Conservation (phyloP, 1,140 invertebrate species). For the Triops cancriformis region DNA sequence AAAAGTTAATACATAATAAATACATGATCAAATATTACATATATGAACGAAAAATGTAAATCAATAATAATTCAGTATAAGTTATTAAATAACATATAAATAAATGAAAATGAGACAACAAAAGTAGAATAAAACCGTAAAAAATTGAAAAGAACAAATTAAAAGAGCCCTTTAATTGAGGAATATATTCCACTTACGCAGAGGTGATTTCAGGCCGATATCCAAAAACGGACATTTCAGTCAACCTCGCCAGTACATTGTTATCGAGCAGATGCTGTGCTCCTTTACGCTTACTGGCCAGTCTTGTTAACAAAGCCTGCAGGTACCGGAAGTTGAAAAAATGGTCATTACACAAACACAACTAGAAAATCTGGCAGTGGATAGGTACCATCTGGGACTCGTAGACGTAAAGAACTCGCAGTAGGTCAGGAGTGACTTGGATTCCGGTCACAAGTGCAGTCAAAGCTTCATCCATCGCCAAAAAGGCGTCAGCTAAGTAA, state of each 20-base stretch:
- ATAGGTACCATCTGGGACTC: slow-evolving; percentile 65
- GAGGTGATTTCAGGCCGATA: slow-evolving; percentile 60
- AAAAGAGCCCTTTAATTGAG: slow-evolving; percentile 34
- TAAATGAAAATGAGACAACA: slow-evolving; percentile 15
- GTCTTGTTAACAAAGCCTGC: slow-evolving; percentile 58
- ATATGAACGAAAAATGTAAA: no score
- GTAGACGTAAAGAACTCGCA: slow-evolving; percentile 73
- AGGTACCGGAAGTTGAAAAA: slow-evolving; percentile 26
- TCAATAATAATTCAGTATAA: no score
- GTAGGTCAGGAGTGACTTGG: slow-evolving; percentile 55
- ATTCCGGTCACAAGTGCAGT: slow-evolving; percentile 47
- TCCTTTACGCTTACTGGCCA: slow-evolving; percentile 60
- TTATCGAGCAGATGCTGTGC: slow-evolving; percentile 66
- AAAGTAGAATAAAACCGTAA: slow-evolving; percentile 28
- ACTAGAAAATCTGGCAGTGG: slow-evolving; percentile 23
- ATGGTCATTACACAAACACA: no score
- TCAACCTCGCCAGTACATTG: slow-evolving; percentile 60
- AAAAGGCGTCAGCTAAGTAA: slow-evolving; percentile 63
- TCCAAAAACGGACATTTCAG: slow-evolving; percentile 66
- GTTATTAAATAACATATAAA: slow-evolving; percentile 15
- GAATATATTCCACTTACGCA: slow-evolving; percentile 38
- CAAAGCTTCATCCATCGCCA: slow-evolving; percentile 63
- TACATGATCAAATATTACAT: no score
- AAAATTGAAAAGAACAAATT: no score
- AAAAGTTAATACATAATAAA: no score